These are phyloP conservation scores for Neodon shergylaensis DNA, from an alignment of 2,113 vertebrate genomes.

Conservation along the genomic window DNA sequence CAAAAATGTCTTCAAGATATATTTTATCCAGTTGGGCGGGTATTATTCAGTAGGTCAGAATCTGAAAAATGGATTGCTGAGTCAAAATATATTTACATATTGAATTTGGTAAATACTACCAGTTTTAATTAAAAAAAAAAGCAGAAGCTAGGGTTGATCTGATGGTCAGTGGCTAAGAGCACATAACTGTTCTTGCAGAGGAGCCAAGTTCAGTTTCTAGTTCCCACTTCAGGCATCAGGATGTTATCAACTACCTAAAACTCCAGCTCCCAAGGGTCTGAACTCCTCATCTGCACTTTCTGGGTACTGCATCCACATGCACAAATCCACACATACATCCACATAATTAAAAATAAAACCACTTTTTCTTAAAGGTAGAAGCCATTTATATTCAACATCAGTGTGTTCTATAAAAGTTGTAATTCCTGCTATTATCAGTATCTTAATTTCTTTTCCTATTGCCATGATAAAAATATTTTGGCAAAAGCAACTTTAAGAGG, in stretches of 20 bases:
- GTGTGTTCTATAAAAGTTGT: neutral
- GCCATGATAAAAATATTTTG: neutral
- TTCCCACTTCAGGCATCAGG: too few relatives aligned
- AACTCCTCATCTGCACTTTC: neutral
- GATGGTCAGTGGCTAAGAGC: neutral
- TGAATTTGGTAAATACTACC: constrained; percentile 4
- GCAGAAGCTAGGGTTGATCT: neutral
- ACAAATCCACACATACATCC: neutral
- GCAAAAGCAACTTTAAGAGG: neutral
- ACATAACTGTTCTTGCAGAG: neutral
- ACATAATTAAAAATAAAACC: neutral
- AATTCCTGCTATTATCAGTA: neutral
- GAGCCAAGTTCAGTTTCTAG: neutral
- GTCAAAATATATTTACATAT: neutral
- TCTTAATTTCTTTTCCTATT: neutral
- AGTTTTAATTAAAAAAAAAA: constrained; percentile 41
- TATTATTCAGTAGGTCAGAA: neutral
- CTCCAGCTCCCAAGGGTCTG: neutral
- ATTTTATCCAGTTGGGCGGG: neutral
- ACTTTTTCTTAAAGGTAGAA: neutral
- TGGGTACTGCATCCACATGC: neutral
- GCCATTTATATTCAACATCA: neutral
- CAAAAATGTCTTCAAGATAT: neutral
- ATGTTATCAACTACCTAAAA: neutral
- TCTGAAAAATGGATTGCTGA: neutral